Conservation (phyloP, 2,113 vertebrate species). For the Dromas ardeola region DNA sequence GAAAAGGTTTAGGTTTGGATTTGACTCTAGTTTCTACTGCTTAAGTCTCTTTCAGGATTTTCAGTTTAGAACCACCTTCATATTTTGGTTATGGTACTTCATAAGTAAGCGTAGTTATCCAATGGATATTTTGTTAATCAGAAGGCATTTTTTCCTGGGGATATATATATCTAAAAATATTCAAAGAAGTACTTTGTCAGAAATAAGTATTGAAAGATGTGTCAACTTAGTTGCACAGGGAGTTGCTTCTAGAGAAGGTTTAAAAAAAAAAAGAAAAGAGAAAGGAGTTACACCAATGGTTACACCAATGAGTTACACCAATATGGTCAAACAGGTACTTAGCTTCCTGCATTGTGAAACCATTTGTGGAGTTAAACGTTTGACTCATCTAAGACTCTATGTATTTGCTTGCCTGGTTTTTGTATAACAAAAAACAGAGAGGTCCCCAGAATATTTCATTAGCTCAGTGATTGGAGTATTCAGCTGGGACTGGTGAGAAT, state of each 20-base stretch:
- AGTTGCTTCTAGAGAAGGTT: background rate
- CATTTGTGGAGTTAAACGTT: background rate
- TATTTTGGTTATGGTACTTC: background rate
- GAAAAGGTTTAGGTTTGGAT: background rate
- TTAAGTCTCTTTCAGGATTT: background rate
- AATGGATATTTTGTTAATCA: background rate
- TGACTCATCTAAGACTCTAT: background rate
- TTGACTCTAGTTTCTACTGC: background rate
- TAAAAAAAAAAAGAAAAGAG: background rate
- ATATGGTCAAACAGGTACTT: background rate
- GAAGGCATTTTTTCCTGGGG: background rate
- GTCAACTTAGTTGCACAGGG: background rate
- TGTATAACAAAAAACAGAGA: background rate
- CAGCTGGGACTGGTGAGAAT: background rate
- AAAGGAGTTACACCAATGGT: background rate
- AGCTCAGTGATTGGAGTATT: background rate
- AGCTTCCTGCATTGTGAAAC: background rate
- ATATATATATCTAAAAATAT: background rate
- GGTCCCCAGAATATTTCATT: background rate
- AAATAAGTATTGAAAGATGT: background rate
- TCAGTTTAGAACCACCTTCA: background rate
- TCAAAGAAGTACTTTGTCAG: background rate
- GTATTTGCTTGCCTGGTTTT: background rate
- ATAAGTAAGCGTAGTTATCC: background rate
- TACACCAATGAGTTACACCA: background rate